Conservation (phyloP, 2,797 vertebrate species). For the Sebastes elongatus region DNA sequence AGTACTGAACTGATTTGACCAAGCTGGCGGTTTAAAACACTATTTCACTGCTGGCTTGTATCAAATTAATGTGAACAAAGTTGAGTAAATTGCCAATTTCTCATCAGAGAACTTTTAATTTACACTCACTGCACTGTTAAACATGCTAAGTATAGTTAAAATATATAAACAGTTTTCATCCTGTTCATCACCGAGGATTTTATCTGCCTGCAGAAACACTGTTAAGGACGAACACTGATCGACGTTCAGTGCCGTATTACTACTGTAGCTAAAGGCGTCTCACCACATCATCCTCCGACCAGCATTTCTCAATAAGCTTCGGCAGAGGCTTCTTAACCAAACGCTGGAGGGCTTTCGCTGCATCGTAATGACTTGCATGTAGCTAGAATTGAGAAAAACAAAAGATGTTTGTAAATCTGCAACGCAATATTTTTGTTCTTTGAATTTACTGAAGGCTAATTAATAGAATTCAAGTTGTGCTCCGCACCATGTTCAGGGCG, state of each 20-base stretch:
- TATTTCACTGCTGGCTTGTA: neutral
- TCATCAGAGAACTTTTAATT: neutral
- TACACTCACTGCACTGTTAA: neutral
- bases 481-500: constrained; percentile 93
- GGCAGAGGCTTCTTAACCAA: constrained; percentile 99
- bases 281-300: constrained; percentile 99
- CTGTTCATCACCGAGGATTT: neutral
- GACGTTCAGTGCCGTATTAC: neutral
- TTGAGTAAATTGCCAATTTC: neutral
- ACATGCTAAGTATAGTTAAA: neutral
- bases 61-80: neutral
- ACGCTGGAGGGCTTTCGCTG: constrained; percentile 97
- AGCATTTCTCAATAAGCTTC: constrained; percentile 97
- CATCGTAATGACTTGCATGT: constrained; percentile 97
- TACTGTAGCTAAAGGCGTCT: constrained; percentile 19
- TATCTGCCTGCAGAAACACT: neutral
- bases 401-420: neutral
- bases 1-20: neutral
- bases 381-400: constrained; percentile 79
- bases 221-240: neutral
- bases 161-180: neutral
- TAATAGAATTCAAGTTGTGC: neutral
- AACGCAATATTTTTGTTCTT: neutral
- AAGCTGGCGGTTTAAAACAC: neutral
- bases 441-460: neutral